Evolutionary conservation across 2,113 vertebrate species (phyloP).

Genomic region (Beaufortia kweichowensis): DNA sequence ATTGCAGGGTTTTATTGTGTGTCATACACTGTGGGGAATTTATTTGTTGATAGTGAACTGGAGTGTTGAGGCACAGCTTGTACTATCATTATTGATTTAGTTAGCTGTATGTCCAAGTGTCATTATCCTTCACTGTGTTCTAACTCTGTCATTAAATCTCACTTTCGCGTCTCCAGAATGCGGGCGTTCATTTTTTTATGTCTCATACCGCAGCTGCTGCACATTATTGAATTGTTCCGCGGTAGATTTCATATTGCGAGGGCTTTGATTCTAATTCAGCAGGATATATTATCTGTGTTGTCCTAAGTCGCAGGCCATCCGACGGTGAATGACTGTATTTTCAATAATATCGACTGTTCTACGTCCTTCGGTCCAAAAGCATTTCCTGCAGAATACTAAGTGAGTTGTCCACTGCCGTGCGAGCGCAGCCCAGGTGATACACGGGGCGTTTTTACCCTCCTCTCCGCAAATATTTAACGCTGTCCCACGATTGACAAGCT

Average conservation of each 20-base stretch:
- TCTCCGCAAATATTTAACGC: conserved; percentile 52
- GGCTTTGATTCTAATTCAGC: conserved; percentile 70
- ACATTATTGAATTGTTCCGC: conserved; percentile 62
- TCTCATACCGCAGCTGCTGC: conserved; percentile 61
- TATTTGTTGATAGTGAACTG: conserved; percentile 60
- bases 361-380: conserved; percentile 59
- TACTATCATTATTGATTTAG: conserved; percentile 71
- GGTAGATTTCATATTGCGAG: conserved; percentile 64
- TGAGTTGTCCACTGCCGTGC: conserved; percentile 23
- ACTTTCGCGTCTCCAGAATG: conserved; percentile 55
- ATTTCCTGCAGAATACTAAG: conserved; percentile 64
- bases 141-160: conserved; percentile 64
- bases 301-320: conserved; percentile 60
- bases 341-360: conserved; percentile 73
- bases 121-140: conserved; percentile 61
- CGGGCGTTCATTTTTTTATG: conserved; percentile 42
- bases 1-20: conserved; percentile 53
- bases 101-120: conserved; percentile 67
- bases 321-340: conserved; percentile 71
- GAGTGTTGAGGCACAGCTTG: conserved; percentile 52
- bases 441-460: conserved; percentile 30
- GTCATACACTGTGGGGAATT: conserved; percentile 50
- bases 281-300: conserved; percentile 69
- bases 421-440: background rate
- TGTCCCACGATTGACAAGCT: conserved; percentile 3